Base-by-base conservation (phyloP, 2,797 vertebrate genomes). In the Xenentodon cancila region DNA sequence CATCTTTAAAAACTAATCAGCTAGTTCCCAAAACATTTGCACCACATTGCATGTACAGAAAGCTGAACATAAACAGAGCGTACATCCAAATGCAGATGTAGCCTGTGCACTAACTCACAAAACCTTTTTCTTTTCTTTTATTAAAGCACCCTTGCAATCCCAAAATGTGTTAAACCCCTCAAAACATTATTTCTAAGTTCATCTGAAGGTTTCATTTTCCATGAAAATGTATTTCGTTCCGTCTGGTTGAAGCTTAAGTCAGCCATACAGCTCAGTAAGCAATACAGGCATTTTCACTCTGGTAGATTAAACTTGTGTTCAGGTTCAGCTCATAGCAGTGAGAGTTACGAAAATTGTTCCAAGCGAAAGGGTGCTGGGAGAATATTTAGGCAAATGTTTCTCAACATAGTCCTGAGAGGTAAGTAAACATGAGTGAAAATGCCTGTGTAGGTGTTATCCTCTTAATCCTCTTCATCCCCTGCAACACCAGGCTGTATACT, bases 371-470 rank as follows among this genome's bases (percentile, higher is more conserved):
- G 46, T 59, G 37, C 30, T 27, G 27, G 67, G 66, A 56, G 22
- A 21, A 63, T 53, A 59, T 49, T 64, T 54, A 59, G 45, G 55
- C 18, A 69, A 64, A 55, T 75, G 44, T 56, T 32, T 47, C 43
- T 56, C 46, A 59, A 68, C 44, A 53, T 3, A 50, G 37, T 61
- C 13, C 40, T 21, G 30, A 61, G 44, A 60, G 44, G 43, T 47
- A 49, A 50, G 53, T 45, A 54, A 61, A 55, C 20, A 22, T 21
- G 37, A 44, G 60, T 34, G 1, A 64, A 64, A 73, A 62, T 40
- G 51, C 46, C 62, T 56, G 43, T 47, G 55, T 53, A 56, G 56
- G 22, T 68, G 57, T 64, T 65, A 65, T 59, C 64, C 53, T 65
- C 61, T 52, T 61, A 65, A 74, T 50, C 59, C 27, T 25, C 51